phyloP scores from a whole-genome alignment of 1,140 invertebrate genomes.

The Drosophila sproati region DNA sequence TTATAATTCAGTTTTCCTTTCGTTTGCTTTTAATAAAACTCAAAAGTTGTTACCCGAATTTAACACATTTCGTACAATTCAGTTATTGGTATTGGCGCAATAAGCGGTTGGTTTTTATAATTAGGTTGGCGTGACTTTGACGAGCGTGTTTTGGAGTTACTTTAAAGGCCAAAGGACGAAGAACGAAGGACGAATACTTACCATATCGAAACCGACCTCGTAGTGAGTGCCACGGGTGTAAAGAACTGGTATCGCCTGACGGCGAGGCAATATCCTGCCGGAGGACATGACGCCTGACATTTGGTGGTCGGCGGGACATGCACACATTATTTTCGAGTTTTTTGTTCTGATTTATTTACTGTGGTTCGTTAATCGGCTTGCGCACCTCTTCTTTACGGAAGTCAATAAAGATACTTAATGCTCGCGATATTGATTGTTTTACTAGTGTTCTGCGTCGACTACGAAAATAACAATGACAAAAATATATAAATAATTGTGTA shows the following conservation, averaged over 20 bases:
- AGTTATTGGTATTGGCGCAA: not conserved
- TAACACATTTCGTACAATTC: not conserved
- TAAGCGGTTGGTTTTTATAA: not conserved
- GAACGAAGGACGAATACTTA: constrained; percentile 85
- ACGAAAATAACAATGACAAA: constrained; percentile 19
- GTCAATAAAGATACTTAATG: constrained; percentile 11
- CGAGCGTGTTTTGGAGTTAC: not conserved
- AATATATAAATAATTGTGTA: constrained; percentile 7
- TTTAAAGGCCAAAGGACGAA: constrained; percentile 3
- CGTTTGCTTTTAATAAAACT: too few relatives aligned
- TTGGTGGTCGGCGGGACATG: constrained; percentile 15
- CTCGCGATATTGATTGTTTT: not conserved
- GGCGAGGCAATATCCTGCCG: constrained; percentile 83
- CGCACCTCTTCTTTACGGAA: constrained; percentile 8
- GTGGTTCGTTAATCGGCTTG: constrained; percentile 14
- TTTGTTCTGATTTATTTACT: constrained; percentile 17
- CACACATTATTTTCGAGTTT: constrained; percentile 9
- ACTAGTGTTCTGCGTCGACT: not conserved
- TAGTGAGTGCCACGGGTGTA: constrained; percentile 92
- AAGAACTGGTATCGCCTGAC: constrained; percentile 90
- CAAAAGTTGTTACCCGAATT: too few relatives aligned
- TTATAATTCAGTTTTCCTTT: too few relatives aligned
- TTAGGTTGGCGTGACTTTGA: constrained; percentile 17
- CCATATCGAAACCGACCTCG: constrained; percentile 93
- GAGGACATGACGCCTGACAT: constrained; percentile 59